Evolutionary conservation across 1,140 invertebrate species (phyloP), one percentile per base, ranked within the genome.

Genomic region (Drosophila ironensis): DNA sequence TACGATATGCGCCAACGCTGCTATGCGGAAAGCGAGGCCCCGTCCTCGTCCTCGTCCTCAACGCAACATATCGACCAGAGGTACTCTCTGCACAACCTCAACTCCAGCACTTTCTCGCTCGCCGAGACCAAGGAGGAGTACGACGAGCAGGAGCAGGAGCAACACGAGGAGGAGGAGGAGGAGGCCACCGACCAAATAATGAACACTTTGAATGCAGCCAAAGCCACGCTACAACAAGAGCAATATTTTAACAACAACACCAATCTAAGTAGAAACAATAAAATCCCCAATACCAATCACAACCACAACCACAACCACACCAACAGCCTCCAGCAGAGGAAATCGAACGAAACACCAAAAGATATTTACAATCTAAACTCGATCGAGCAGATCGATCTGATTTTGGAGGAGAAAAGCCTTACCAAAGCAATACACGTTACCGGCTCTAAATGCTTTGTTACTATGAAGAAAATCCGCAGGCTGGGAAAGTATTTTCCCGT

Each of bases 401-500:
- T 88, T 77, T 68, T 90, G 45, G 84, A 90, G 59, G 87, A 90
- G 63, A 89, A 82, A 71, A 88, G 77, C 68, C 77, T 90, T 72
- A 87, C 88, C 72, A 90, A 90, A 88, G 74, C 90, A 68, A 87
- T 90, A 61, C 80, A 87, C 46, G 72, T 87, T 46, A 84, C 89
- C 50, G 90, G 90, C 77, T 86, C 90, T 73, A 88, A 89, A 74
- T 88, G 90, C 69, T 91, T 89, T 88, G 88, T 88, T 35, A 87
- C 88, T 47, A 89, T 91, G 52, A 92, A 92, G 72, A 94, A 93
- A 74, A 92, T 93, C 76, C 90, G 92, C 30, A 82, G 93, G 38
- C 88, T 94, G 2, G 93, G 92, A 40, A 92, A 93, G 35, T 94
- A 94, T 72, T 94, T 94, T 87, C 93, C 93, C 47, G 92, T 94